Evolutionary conservation across 2,888 invertebrate species (phyloP).

Genomic region (Euclidia mi): DNA sequence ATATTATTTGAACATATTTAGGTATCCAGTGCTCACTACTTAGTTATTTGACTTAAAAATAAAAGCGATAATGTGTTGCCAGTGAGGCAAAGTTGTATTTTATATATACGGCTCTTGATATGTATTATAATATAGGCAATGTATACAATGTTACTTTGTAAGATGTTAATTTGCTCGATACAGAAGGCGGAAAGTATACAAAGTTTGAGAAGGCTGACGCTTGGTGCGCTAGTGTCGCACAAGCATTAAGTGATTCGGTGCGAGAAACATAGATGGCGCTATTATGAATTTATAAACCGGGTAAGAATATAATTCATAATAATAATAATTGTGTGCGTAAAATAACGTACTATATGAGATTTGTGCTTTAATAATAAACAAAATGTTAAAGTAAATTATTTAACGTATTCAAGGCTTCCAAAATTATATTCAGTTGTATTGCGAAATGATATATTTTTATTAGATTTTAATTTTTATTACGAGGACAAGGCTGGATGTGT

Average conservation of each 20-base stretch:
- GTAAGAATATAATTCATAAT: neutral
- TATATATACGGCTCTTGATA: slow-evolving; percentile 5
- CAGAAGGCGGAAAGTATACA: slow-evolving; percentile 5
- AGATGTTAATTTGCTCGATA: slow-evolving; percentile 4
- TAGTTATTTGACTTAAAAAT: slow-evolving; percentile 11
- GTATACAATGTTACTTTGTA: slow-evolving; percentile 9
- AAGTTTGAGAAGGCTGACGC: slow-evolving; percentile 30
- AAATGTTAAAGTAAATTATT: slow-evolving; percentile 22
- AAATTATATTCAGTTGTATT: slow-evolving; percentile 30
- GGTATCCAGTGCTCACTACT: slow-evolving; percentile 9
- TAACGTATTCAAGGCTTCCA: slow-evolving; percentile 40
- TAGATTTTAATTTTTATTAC: slow-evolving; percentile 12
- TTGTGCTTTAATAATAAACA: neutral
- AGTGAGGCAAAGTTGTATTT: slow-evolving; percentile 6
- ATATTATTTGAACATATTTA: slow-evolving; percentile 1
- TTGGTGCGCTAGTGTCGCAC: slow-evolving; percentile 10
- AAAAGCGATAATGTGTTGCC: neutral
- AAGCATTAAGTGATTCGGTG: slow-evolving; percentile 1
- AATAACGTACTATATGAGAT: neutral
- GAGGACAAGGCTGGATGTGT: slow-evolving; percentile 1
- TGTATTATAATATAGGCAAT: neutral
- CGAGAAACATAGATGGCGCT: slow-evolving; percentile 28
- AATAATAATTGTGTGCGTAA: neutral
- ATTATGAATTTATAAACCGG: slow-evolving; percentile 5
- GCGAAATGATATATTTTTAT: slow-evolving; percentile 19